Evolutionary conservation across 2,113 vertebrate species (phyloP).

Genomic region (Festucalex cinctus): DNA sequence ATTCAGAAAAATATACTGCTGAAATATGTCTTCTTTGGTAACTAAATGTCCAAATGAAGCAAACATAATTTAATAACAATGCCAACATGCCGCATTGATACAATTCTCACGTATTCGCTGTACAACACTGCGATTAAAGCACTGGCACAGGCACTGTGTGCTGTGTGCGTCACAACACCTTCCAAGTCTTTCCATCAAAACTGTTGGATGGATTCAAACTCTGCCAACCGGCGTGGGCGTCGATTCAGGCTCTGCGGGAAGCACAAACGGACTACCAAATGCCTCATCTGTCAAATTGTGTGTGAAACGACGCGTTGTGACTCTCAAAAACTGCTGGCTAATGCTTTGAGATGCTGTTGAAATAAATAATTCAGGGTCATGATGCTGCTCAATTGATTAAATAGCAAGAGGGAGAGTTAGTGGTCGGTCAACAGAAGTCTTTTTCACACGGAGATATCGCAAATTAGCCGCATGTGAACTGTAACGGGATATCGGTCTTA

Average conservation of each 20-base stretch:
- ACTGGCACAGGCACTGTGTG: slow-evolving; percentile 15
- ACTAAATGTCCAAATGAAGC: not conserved
- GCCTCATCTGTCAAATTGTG: slow-evolving; percentile 5
- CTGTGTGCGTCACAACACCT: slow-evolving; percentile 57
- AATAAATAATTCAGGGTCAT: not conserved
- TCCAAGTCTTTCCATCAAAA: slow-evolving; percentile 61
- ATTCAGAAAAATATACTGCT: too few species aligned
- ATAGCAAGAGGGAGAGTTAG: too few species aligned
- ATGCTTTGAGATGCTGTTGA: not conserved
- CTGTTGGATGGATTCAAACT: slow-evolving; percentile 59
- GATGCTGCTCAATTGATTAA: not conserved
- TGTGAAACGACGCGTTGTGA: not conserved
- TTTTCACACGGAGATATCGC: too few species aligned
- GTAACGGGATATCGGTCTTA: not conserved
- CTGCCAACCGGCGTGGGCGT: slow-evolving; percentile 59
- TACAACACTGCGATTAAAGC: not conserved
- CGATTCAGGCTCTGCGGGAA: slow-evolving; percentile 59
- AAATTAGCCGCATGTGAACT: too few species aligned
- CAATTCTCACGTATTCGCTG: slow-evolving; percentile 39
- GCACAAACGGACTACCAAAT: slow-evolving; percentile 19
- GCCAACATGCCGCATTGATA: slow-evolving; percentile 67
- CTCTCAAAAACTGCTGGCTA: not conserved
- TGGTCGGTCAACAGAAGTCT: too few species aligned
- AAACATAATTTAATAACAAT: slow-evolving; percentile 53
- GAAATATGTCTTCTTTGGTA: not conserved